Evolutionary conservation across 2,113 vertebrate species (phyloP), one percentile per base, ranked within the genome.

Genomic region (Sorex fumeus): DNA sequence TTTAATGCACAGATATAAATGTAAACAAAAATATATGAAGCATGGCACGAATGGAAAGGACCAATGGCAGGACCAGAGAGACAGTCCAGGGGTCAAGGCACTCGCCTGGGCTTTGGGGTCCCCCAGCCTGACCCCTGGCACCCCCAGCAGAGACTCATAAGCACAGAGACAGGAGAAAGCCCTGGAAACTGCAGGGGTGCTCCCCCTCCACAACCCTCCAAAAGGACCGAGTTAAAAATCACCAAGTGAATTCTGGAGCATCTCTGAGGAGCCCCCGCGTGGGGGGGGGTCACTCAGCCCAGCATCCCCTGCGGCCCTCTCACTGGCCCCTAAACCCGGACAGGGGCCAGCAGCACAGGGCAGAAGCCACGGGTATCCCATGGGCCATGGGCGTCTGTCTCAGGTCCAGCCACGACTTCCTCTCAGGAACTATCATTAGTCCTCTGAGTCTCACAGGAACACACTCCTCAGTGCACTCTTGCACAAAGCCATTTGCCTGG

Each of bases 1-100:
- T 88, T 91, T 84, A 95, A 74, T 86, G 53, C 64, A 83, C 45
- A 79, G 74, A 91, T 93, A 88, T 62, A 96, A 84, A 60, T 60
- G 57, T 60, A 60, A 60, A 60, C 57, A 60, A 23, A 60, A 60
- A 60, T 60, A 53, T 53, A 53, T 53, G 53, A 53, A 95, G 87
- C 60, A 87, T 25, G 40, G 70, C 66, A 84, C 53, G 71, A 90
- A 85, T 66, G 78, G 67, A 71, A 87, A 90, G 36, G 21, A 81
- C 23, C 28, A 19, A 60, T 60, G 57, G 19, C 6, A 60, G 57
- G 18, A 8, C 21, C 57, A 23, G 57, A 60, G 57, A 60, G 57
- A 60, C 6, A 60, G 57, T 23, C 6, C 57, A 53, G 57, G 21
- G 19, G 57, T 60, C 23, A 60, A 60, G 21, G 18, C 57, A 5